A percentile compares a stretch with the other conserved stretches of the same genome.
Evolutionary conservation across 1,140 invertebrate species (phyloP).

Genomic region (Drosophila seguyi): DNA sequence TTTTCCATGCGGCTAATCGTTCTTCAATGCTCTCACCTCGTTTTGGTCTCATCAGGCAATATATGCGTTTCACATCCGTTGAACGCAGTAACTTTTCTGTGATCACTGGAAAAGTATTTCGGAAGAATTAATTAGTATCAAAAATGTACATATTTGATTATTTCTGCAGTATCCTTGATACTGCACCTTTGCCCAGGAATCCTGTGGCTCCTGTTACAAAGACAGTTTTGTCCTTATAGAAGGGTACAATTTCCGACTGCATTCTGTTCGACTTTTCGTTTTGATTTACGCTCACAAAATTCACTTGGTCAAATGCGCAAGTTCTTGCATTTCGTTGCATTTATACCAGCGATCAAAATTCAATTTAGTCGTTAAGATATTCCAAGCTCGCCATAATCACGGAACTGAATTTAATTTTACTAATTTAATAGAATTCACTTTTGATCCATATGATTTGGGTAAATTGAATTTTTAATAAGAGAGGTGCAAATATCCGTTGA

Average conservation of each 20-base stretch:
- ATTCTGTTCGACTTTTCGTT: slow-evolving; percentile 9
- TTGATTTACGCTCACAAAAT: neutral
- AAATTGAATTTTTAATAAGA: no score
- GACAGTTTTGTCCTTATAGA: slow-evolving; percentile 87
- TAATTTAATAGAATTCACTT: neutral
- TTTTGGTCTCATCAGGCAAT: slow-evolving; percentile 91
- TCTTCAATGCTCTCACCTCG: slow-evolving; percentile 89
- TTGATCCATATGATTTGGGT: no score
- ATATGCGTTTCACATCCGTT: slow-evolving; percentile 89
- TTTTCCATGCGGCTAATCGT: slow-evolving; percentile 87
- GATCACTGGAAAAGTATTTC: slow-evolving; percentile 85
- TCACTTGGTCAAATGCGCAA: neutral
- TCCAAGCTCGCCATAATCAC: neutral
- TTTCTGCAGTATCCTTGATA: neutral
- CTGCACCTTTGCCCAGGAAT: slow-evolving; percentile 90
- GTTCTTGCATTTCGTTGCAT: neutral
- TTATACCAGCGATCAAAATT: neutral
- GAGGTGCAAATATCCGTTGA: neutral
- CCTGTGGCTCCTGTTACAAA: slow-evolving; percentile 87
- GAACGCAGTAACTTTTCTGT: slow-evolving; percentile 94
- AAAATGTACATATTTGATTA: no score
- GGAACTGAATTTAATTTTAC: neutral
- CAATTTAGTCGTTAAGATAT: neutral
- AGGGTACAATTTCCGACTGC: slow-evolving; percentile 85
- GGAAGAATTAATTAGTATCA: neutral